Evolutionary conservation across 2,888 invertebrate species (phyloP).

Genomic region (Ichneumoninae sp.): DNA sequence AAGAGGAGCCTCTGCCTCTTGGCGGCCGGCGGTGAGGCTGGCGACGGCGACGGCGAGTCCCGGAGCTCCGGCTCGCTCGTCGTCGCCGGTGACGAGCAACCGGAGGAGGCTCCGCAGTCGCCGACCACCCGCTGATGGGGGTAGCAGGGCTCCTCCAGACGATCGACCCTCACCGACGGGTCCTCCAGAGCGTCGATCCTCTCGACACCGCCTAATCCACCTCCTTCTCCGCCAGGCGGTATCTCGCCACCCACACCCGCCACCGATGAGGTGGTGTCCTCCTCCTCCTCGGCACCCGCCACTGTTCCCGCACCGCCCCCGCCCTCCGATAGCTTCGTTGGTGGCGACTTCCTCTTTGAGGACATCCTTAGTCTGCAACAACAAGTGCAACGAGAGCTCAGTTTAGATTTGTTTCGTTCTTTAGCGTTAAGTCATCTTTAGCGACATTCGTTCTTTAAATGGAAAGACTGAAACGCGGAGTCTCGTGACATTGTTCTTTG

Average conservation of each 20-base stretch:
- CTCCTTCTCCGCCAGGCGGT: constrained; percentile 52
- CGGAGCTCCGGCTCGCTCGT: constrained; percentile 84
- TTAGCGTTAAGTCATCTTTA: neutral
- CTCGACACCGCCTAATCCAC: constrained; percentile 73
- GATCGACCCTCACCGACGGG: constrained; percentile 84
- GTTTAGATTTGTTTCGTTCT: constrained; percentile 44
- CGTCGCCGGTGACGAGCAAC: constrained; percentile 81
- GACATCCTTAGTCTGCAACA: constrained; percentile 94
- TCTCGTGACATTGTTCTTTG: constrained; percentile 9
- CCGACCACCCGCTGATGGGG: constrained; percentile 84
- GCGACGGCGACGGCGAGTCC: constrained; percentile 83
- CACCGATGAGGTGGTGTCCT: constrained; percentile 86
- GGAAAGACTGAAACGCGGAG: constrained; percentile 1
- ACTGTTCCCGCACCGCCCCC: constrained; percentile 84
- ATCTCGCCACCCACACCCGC: constrained; percentile 72
- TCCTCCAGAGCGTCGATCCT: constrained; percentile 83
- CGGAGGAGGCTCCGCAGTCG: constrained; percentile 83
- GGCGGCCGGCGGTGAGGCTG: constrained; percentile 77
- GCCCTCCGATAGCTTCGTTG: constrained; percentile 95
- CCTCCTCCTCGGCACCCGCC: constrained; percentile 84
- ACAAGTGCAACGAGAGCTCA: constrained; percentile 79
- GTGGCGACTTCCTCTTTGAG: constrained; percentile 98
- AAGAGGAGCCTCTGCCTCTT: constrained; percentile 78
- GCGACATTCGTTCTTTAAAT: neutral
- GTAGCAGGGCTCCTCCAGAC: constrained; percentile 76